phyloP scores from a whole-genome alignment of 2,797 vertebrate genomes.

The Parambassis ranga region DNA sequence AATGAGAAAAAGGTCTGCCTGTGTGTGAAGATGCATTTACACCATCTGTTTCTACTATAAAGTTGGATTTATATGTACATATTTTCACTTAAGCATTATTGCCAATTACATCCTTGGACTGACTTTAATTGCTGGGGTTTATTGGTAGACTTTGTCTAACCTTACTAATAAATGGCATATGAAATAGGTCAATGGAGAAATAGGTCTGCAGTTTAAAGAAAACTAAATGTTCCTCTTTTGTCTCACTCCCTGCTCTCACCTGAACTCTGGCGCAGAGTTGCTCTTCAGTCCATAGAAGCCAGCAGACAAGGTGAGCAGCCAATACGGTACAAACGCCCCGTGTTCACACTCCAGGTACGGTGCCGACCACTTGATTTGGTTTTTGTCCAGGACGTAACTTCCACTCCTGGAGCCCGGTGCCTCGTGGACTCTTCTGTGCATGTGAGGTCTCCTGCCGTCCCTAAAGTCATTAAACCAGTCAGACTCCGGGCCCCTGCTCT shows the following conservation, averaged over 20 bases:
- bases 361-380: conserved; percentile 93
- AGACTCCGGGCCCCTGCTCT: conserved; percentile 82
- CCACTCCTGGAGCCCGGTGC: conserved; percentile 66
- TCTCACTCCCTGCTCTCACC: conserved; percentile 77
- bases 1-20: conserved; percentile 33
- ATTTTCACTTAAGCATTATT: background rate
- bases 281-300: conserved; percentile 90
- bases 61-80: conserved; percentile 21
- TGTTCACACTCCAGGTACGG: conserved; percentile 94
- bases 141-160: background rate
- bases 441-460: conserved; percentile 83
- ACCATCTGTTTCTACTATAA: conserved; percentile 40
- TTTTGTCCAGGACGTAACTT: conserved; percentile 82
- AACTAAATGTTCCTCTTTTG: background rate
- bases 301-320: conserved; percentile 93
- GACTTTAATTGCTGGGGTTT: background rate
- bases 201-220: background rate
- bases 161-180: background rate
- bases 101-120: conserved; percentile 2
- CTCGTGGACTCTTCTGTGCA: conserved; percentile 72
- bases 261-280: conserved; percentile 90
- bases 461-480: conserved; percentile 90
- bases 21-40: conserved; percentile 22
- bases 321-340: conserved; percentile 91
- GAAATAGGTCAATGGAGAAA: background rate